Evolutionary conservation across 1,140 invertebrate genomes (phyloP), one percentile per base, ranked within the genome.

Genomic region (Cydia pomonella): DNA sequence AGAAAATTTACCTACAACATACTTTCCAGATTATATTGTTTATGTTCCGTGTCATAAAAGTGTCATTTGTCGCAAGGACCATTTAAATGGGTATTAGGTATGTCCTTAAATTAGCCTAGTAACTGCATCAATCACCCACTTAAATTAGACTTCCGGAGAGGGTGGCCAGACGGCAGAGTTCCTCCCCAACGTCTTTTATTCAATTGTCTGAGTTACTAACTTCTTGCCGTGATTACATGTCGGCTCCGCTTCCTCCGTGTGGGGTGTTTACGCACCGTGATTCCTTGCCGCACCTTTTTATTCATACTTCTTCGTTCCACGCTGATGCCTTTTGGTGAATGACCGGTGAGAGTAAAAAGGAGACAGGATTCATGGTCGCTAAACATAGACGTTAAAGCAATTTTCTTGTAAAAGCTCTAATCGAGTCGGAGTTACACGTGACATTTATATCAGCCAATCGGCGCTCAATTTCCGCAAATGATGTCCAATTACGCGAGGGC

Each of bases 321-420:
- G 85, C 84, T 82, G 81, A 75, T 89, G 85, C 76, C 59, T 84
- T 83, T 90, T 91, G 82, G 85, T 92, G 89, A 92, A 92, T 92
- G 88, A 86, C 86, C 87, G 87, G 82, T 84, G 81, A 84, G 84
- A 90, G 83, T 89, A 69, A 88, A 89, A 90, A 88, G 84, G 89
- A 88, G 90, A 84, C 89, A 91, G 90, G 90, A 92, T 84, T 89
- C 83, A 92, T 86, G 90, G 87, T 90, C 75, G 74, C 76, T 92
- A 83, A 85, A 73, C 90, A 90, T 79, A 77, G 75, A 53, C 75
- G 73, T 47, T 83, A 82, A 77, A 77, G 79, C 38, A 75, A 80
- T 79, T 77, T 83, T 83, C 21, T 73, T 50, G 29, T 50, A 73
- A 73, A 73, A 72, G 44, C 71, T 73, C 50, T 73, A 73, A 47